Base-by-base conservation (phyloP, 2,113 vertebrate species). In the Lagopus leucura region DNA sequence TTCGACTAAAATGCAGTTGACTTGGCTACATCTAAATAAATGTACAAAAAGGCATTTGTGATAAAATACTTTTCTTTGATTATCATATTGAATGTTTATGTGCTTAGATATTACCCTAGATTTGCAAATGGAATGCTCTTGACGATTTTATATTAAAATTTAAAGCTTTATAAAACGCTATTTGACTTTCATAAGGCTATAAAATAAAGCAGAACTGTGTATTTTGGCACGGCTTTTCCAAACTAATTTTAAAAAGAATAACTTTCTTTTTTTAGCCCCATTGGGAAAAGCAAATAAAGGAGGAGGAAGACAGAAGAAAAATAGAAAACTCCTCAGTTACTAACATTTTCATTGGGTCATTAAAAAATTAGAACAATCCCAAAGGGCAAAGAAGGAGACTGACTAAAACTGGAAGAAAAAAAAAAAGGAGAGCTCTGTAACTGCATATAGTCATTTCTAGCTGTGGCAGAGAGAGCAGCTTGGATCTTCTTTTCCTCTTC, bases 151-250 rank as follows among this genome's bases (percentile, higher is more conserved):
- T 22, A 88, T 82, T 90, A 88, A 91, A 86, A 86, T 69, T 13
- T 91, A 94, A 94, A 96, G 52, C 79, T 85, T 82, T 43, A 55
- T 89, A 60, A 96, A 88, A 83, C 48, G 60, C 48, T 82, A 55
- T 64, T 73, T 27, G 40, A 65, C 72, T 90, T 93, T 93, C 76
- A 80, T 13, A 64, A 82, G 74, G 64, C 64, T 60, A 87, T 83
- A 86, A 71, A 85, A 91, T 79, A 79, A 82, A 88, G 36, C 25
- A 36, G 38, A 90, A 43, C 36, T 85, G 57, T 6, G 2, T 73
- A 88, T 85, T 82, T 79, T 61, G 43, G 38, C 50, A 94, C 32
- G 65, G 74, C 32, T 82, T 64, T 79, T 87, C 65, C 77, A 93
- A 80, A 84, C 20, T 74, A 83, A 63, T n/a, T 73, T 57, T 28